These are phyloP conservation scores for Thamnophis sirtalis DNA, from an alignment of 2,113 vertebrate species.

Conservation along the genomic window DNA sequence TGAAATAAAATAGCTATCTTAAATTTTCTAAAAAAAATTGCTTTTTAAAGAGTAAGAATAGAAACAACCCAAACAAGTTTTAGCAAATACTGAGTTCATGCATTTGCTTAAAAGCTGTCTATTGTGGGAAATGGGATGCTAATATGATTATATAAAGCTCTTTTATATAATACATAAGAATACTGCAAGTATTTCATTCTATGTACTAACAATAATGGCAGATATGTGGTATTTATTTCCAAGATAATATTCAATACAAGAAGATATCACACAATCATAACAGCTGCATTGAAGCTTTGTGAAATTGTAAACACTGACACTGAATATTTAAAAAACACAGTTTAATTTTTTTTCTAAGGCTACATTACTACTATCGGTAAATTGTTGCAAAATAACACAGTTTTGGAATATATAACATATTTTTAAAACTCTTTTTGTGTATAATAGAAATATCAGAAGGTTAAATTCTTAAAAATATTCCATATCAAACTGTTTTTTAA, in stretches of 20 bases:
- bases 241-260: background rate
- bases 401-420: background rate
- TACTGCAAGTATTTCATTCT: background rate
- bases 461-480: background rate
- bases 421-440: background rate
- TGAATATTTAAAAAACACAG: background rate
- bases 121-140: background rate
- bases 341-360: background rate
- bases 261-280: background rate
- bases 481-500: background rate
- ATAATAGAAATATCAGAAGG: background rate
- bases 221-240: background rate
- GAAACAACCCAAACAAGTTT: slow-evolving; percentile 11
- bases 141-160: background rate
- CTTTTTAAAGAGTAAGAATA: background rate
- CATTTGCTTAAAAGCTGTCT: background rate
- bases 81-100: slow-evolving; percentile 26
- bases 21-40: background rate
- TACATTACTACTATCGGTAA: background rate
- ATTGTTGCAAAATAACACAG: background rate
- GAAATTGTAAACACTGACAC: background rate
- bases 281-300: background rate
- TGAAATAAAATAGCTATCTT: background rate
- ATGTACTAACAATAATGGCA: background rate
- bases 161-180: background rate